These are phyloP conservation scores for Coptodon bakossiorum DNA, from an alignment of 2,113 vertebrate genomes.

Conservation along the genomic window DNA sequence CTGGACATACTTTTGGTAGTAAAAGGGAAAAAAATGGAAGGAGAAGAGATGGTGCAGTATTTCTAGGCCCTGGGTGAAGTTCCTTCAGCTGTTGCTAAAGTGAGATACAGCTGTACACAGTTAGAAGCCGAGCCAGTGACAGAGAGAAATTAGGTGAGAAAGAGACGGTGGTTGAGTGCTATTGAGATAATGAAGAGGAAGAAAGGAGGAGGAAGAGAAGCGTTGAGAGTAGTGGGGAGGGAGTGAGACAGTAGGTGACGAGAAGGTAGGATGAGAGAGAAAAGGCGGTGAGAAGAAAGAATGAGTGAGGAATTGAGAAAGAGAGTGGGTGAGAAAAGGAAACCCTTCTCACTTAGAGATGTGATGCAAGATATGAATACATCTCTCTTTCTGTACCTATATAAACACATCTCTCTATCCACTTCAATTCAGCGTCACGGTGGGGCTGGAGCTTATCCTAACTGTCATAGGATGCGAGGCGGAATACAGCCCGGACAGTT, in stretches of 20 bases:
- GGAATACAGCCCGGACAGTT: accelerated
- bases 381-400: neutral
- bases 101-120: slow-evolving; percentile 16
- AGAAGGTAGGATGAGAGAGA: neutral
- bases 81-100: slow-evolving; percentile 23
- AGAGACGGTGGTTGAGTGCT: neutral
- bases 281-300: neutral
- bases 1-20: slow-evolving; percentile 19
- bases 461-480: neutral
- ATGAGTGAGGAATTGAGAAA: neutral
- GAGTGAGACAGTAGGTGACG: neutral
- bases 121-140: neutral
- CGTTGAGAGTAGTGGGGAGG: neutral
- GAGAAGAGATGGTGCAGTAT: neutral
- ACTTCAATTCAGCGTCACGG: neutral
- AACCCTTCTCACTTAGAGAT: neutral
- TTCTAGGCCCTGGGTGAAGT: neutral
- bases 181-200: slow-evolving; percentile 13
- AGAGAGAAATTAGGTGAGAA: slow-evolving; percentile 4
- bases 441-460: neutral
- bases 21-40: neutral
- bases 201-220: neutral
- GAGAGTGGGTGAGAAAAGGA: slow-evolving; percentile 22
- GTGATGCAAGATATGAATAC: neutral
- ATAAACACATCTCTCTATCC: neutral